Percentiles rank a stretch among this genome's conserved stretches.
phyloP scores from a whole-genome alignment of 2,113 vertebrate species.

The Haemorhous mexicanus region DNA sequence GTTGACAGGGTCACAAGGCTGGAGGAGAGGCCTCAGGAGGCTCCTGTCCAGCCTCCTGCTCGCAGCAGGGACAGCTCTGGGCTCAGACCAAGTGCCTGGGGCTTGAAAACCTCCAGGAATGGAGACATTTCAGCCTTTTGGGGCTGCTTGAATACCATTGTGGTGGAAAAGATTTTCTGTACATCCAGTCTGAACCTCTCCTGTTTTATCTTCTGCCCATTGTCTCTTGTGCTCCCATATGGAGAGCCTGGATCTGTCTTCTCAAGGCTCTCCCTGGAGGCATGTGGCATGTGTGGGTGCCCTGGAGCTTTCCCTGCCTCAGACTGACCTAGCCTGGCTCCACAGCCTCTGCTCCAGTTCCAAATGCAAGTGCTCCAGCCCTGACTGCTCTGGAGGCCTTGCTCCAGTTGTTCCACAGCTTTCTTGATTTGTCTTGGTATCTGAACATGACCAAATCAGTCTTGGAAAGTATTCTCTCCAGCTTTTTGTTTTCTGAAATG shows the following conservation, averaged over 20 bases:
- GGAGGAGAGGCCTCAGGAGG: background rate
- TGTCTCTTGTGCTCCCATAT: background rate
- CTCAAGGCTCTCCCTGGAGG: background rate
- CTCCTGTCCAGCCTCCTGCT: background rate
- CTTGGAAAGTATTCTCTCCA: background rate
- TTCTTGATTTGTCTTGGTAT: conserved; percentile 1
- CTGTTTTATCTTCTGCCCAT: accelerated
- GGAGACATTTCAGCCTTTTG: background rate
- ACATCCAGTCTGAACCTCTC: background rate
- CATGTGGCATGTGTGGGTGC: background rate
- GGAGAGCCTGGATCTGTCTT: background rate
- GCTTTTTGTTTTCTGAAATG: background rate
- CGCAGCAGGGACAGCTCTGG: background rate
- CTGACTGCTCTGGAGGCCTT: background rate
- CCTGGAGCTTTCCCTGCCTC: background rate
- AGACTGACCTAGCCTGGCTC: background rate
- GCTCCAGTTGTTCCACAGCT: background rate
- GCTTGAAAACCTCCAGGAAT: background rate
- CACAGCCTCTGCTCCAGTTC: background rate
- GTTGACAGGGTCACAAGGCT: background rate
- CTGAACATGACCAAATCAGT: background rate
- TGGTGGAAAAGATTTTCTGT: background rate
- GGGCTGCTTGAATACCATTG: accelerated
- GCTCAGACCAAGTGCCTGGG: background rate
- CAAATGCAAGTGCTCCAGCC: background rate